Percentiles rank a stretch among this genome's conserved stretches.
phyloP scores from a whole-genome alignment of 2,888 invertebrate species.

The Flexamia atlantica region DNA sequence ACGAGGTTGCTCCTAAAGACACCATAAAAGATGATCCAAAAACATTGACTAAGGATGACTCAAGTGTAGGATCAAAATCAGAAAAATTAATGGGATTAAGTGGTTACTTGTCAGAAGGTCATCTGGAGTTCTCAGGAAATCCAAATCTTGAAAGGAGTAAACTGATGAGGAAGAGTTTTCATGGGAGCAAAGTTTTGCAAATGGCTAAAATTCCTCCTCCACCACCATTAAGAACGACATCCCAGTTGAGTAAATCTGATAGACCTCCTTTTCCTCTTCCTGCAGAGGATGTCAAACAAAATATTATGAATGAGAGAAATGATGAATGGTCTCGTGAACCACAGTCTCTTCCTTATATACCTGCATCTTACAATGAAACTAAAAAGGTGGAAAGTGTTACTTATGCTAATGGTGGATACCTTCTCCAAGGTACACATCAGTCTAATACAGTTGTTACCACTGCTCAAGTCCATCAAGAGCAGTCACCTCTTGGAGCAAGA shows the following conservation, averaged over 20 bases:
- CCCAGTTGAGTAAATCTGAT: slow-evolving; percentile 84
- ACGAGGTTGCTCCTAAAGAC: slow-evolving; percentile 75
- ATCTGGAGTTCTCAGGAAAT: slow-evolving; percentile 87
- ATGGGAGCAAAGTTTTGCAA: slow-evolving; percentile 89
- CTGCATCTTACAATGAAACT: slow-evolving; percentile 76
- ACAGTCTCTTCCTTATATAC: slow-evolving; percentile 81
- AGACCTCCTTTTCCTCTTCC: slow-evolving; percentile 73
- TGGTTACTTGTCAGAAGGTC: slow-evolving; percentile 92
- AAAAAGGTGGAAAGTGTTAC: slow-evolving; percentile 74
- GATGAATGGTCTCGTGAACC: slow-evolving; percentile 75
- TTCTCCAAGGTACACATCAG: slow-evolving; percentile 73
- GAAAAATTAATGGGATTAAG: slow-evolving; percentile 82
- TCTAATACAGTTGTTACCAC: slow-evolving; percentile 85
- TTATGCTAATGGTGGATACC: slow-evolving; percentile 76
- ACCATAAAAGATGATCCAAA: slow-evolving; percentile 70
- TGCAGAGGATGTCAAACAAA: slow-evolving; percentile 64
- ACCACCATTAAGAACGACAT: slow-evolving; percentile 91
- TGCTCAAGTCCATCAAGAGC: slow-evolving; percentile 89
- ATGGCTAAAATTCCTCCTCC: slow-evolving; percentile 91
- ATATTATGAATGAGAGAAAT: slow-evolving; percentile 67
- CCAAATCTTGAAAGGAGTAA: slow-evolving; percentile 92
- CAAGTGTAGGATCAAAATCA: slow-evolving; percentile 79
- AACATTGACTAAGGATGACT: slow-evolving; percentile 79
- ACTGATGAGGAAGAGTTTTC: slow-evolving; percentile 93
- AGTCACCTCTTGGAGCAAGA: slow-evolving; percentile 68